Percentiles rank a stretch among this genome's conserved stretches.
Conservation (phyloP, 2,797 vertebrate species). For the Sebastes minor region DNA sequence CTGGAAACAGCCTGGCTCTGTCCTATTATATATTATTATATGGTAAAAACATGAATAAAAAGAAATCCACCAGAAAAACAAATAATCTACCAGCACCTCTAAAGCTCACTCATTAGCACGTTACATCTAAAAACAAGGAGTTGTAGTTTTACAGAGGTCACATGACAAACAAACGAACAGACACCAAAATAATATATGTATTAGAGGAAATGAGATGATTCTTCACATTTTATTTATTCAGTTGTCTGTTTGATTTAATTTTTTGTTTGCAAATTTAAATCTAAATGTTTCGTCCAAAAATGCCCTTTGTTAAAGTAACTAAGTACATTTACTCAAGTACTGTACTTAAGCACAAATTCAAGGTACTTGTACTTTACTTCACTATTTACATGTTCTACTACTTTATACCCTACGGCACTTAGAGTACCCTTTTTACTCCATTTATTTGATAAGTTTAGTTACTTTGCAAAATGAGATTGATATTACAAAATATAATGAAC, state of each 20-base stretch:
- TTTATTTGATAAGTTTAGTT: not conserved
- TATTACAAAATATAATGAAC: not conserved
- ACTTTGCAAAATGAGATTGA: not conserved
- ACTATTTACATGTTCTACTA: not conserved
- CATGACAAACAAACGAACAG: no score
- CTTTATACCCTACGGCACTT: not conserved
- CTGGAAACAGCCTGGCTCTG: not conserved
- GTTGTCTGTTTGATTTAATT: not conserved
- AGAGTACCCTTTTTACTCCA: not conserved
- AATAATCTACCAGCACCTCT: not conserved
- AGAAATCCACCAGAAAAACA: not conserved
- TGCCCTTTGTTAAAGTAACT: not conserved
- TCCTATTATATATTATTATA: not conserved
- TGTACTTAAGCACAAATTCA: not conserved
- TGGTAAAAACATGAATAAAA: not conserved
- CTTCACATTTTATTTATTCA: not conserved
- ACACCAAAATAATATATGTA: no score
- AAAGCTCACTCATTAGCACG: not conserved
- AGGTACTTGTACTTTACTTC: not conserved
- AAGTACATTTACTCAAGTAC: not conserved
- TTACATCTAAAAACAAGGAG: not conserved
- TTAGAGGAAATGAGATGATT: not conserved
- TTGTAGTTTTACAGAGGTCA: not conserved
- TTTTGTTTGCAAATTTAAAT: not conserved
- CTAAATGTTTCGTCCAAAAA: not conserved